Evolutionary conservation across 2,888 invertebrate genomes (phyloP).

Genomic region (Mythimna pallens): DNA sequence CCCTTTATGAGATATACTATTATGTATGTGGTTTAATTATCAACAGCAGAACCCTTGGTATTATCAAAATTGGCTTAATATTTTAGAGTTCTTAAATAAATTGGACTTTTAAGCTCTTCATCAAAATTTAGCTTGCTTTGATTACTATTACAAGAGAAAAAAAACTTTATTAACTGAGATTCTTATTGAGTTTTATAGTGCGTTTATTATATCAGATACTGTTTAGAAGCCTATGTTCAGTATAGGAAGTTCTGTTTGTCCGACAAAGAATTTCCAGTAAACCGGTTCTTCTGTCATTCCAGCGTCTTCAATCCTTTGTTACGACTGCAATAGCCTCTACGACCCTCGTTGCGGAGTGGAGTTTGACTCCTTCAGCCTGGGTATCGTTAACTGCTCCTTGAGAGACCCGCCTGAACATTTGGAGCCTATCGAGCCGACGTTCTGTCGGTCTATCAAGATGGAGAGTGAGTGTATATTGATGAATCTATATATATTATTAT

Average conservation of each 20-base stretch:
- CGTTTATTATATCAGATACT: no score
- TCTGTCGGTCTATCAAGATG: constrained; percentile 96
- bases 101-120: neutral
- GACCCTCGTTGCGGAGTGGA: constrained; percentile 97
- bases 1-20: no score
- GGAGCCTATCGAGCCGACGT: constrained; percentile 90
- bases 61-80: neutral
- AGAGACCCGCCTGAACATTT: constrained; percentile 93
- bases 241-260: no score
- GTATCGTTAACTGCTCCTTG: constrained; percentile 95
- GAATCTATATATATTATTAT: neutral
- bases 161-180: no score
- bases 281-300: constrained; percentile 47
- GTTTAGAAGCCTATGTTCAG: no score
- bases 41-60: no score
- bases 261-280: neutral
- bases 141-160: neutral
- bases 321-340: constrained; percentile 97
- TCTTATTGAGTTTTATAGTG: no score
- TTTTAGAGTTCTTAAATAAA: neutral
- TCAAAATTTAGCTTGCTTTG: neutral
- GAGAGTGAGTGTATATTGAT: constrained; percentile 90
- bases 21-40: no score
- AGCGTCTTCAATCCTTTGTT: constrained; percentile 94
- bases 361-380: constrained; percentile 96